Conservation (phyloP, 23 tunicate genomes). For the Phallusia fumigata region DNA sequence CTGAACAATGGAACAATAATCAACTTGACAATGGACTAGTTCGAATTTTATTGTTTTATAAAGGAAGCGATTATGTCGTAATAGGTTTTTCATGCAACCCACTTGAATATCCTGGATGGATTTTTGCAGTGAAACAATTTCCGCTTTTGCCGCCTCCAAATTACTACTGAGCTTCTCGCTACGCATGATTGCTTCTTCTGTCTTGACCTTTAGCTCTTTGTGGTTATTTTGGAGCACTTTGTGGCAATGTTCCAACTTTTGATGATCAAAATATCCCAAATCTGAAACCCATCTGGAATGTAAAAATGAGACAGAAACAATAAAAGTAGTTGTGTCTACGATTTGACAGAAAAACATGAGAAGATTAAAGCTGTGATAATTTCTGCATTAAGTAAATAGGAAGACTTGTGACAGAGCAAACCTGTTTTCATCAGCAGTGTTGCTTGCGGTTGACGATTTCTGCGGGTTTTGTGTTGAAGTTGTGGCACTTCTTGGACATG, state of each 20-base stretch:
- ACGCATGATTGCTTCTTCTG: slow-evolving; percentile 20
- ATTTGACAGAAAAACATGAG: too few relatives aligned
- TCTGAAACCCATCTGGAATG: slow-evolving; percentile 47
- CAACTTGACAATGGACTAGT: too few relatives aligned
- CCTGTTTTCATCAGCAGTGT: slow-evolving; percentile 49
- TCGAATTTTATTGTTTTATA: too few relatives aligned
- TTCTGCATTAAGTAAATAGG: too few relatives aligned
- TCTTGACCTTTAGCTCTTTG: slow-evolving; percentile 15
- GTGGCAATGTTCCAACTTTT: slow-evolving; percentile 56
- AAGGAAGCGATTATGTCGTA: too few relatives aligned
- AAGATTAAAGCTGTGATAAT: too few relatives aligned
- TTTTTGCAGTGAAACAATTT: slow-evolving; percentile 70
- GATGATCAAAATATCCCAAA: slow-evolving; percentile 80
- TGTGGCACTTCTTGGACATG: slow-evolving; percentile 41
- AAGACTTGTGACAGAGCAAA: not conserved
- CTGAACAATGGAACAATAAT: slow-evolving; percentile 13
- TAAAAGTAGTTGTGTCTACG: too few relatives aligned
- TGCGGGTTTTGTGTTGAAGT: slow-evolving; percentile 63
- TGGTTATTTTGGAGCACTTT: slow-evolving; percentile 47
- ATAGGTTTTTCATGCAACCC: not conserved
- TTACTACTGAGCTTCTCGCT: slow-evolving; percentile 32
- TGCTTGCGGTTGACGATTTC: slow-evolving; percentile 22
- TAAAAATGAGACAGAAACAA: too few relatives aligned
- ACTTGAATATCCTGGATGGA: slow-evolving; percentile 83
- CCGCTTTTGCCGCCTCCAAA: slow-evolving; percentile 53